These are phyloP conservation scores for Cyclina sinensis DNA, from an alignment of 1,140 invertebrate genomes.

Conservation along the genomic window DNA sequence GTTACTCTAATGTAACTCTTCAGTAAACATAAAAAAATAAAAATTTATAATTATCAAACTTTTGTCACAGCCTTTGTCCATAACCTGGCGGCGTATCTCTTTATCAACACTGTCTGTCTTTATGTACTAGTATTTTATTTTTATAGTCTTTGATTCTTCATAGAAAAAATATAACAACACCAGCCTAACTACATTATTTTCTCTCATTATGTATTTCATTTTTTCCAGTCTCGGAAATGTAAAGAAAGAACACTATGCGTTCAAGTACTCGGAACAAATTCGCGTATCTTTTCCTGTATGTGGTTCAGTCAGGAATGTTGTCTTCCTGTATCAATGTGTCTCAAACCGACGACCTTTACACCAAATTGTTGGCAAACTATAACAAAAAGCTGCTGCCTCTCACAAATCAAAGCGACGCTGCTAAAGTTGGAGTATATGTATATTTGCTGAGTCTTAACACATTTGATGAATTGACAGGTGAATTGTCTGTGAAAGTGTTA, in stretches of 20 bases:
- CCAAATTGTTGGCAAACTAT: slow-evolving; percentile 25
- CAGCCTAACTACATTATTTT: too few species aligned
- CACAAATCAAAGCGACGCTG: background rate
- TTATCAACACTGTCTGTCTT: too few species aligned
- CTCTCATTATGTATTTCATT: too few species aligned
- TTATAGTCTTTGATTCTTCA: too few species aligned
- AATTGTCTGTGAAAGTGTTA: background rate
- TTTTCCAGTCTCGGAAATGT: too few species aligned
- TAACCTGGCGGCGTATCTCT: too few species aligned
- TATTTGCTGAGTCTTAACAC: slow-evolving; percentile 10
- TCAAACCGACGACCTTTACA: slow-evolving; percentile 15
- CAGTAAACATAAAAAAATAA: too few species aligned
- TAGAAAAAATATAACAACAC: too few species aligned
- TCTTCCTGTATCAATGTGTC: background rate
- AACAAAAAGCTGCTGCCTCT: slow-evolving; percentile 26
- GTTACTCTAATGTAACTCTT: too few species aligned
- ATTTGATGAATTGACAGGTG: slow-evolving; percentile 50
- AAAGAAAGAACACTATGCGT: background rate
- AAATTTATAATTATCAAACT: too few species aligned
- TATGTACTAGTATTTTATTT: too few species aligned
- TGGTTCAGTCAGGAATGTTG: background rate
- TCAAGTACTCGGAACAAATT: background rate
- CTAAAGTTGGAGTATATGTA: background rate
- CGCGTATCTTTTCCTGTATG: background rate
- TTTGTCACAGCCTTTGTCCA: too few species aligned